Percentiles rank a stretch among this genome's conserved stretches.
Evolutionary conservation across 2,797 vertebrate species (phyloP).

Genomic region (Enteromius viviparus): DNA sequence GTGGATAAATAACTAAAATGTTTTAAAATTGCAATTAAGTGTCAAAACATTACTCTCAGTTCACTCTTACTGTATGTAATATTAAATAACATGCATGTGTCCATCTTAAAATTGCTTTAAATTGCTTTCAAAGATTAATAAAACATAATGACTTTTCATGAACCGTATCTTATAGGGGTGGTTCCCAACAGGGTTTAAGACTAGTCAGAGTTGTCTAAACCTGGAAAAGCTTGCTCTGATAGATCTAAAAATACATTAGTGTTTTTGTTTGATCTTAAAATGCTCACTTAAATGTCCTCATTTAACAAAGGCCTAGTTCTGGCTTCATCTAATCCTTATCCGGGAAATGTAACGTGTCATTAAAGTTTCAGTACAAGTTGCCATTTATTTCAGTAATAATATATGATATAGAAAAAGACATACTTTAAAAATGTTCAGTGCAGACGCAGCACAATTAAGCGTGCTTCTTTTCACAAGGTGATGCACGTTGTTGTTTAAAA

Average conservation of each 20-base stretch:
- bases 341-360: no score
- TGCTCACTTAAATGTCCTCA: no score
- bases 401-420: not conserved
- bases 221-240: no score
- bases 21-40: not conserved
- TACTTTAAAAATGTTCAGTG: not conserved
- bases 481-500: slow-evolving; percentile 6
- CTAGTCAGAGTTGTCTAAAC: no score
- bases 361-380: not conserved
- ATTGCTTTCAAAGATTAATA: not conserved
- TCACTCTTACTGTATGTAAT: not conserved
- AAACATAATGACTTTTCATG: not conserved
- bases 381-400: not conserved
- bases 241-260: no score
- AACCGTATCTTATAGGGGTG: no score
- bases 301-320: no score
- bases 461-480: not conserved
- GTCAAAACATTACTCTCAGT: not conserved
- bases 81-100: not conserved
- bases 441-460: not conserved
- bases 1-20: not conserved
- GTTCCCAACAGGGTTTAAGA: no score
- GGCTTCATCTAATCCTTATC: no score
- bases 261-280: no score
- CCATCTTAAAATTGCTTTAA: not conserved